phyloP scores from a whole-genome alignment of 2,797 vertebrate genomes.

The Anniella stebbinsi region DNA sequence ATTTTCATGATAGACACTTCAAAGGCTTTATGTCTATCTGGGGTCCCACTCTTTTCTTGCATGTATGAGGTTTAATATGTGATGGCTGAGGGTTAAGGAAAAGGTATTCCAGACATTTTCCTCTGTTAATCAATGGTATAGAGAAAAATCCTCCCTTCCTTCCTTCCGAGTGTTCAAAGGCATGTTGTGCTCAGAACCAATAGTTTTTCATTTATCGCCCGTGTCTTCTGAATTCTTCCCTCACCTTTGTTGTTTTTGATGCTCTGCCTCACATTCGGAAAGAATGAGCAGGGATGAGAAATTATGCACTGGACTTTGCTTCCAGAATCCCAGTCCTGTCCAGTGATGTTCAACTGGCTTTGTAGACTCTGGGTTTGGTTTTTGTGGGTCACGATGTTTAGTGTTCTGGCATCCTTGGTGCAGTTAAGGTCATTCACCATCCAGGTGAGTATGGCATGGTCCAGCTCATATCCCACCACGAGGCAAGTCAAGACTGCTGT shows the following conservation, averaged over 20 bases:
- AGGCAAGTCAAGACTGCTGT: slow-evolving; percentile 24
- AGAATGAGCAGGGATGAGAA: slow-evolving; percentile 2
- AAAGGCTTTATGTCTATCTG: background rate
- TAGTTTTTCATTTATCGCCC: background rate
- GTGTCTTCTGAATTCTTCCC: background rate
- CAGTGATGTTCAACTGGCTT: slow-evolving; percentile 8
- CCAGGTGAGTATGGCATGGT: background rate
- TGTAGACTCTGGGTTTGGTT: slow-evolving; percentile 25
- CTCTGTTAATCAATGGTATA: background rate
- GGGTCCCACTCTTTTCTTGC: background rate
- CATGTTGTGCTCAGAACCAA: background rate
- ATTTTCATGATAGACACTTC: background rate
- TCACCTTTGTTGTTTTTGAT: slow-evolving; percentile 23
- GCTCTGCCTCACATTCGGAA: background rate
- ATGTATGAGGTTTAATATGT: background rate
- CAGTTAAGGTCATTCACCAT: background rate
- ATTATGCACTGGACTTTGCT: background rate
- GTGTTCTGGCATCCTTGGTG: accelerated
- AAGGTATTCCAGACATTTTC: background rate
- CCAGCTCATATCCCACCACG: background rate
- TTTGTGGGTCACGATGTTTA: accelerated
- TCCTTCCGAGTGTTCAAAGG: background rate
- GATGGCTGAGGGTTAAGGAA: background rate
- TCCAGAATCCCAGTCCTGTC: background rate
- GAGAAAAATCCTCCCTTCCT: background rate